A percentile compares a stretch with the other conserved stretches of the same genome.
phyloP scores from a whole-genome alignment of 30 jellyfish, hydroid and myxozoan species.

The Turritopsis dohrnii region DNA sequence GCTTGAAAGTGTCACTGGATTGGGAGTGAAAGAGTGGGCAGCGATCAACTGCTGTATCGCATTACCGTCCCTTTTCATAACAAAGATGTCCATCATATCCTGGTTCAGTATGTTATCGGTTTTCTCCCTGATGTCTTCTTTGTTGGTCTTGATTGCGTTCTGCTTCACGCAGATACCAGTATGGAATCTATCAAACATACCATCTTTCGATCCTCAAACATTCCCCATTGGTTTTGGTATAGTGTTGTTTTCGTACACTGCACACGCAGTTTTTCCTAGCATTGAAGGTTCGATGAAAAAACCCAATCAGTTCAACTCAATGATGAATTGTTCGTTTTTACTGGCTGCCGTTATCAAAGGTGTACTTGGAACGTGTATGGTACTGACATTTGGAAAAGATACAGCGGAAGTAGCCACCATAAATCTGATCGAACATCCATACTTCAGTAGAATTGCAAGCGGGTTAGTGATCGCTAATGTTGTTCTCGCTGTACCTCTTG shows the following conservation, averaged over 20 bases:
- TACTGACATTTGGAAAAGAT: slow-evolving; percentile 67
- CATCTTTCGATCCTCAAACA: slow-evolving; percentile 74
- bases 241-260: slow-evolving; percentile 86
- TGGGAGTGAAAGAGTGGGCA: slow-evolving; percentile 90
- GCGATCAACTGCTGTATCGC: slow-evolving; percentile 64
- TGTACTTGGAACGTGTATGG: slow-evolving; percentile 80
- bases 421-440: slow-evolving; percentile 49
- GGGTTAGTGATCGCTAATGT: slow-evolving; percentile 78
- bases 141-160: slow-evolving; percentile 60
- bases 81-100: slow-evolving; percentile 81
- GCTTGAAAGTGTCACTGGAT: slow-evolving; percentile 47
- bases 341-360: slow-evolving; percentile 83
- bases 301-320: slow-evolving; percentile 58
- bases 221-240: slow-evolving; percentile 94
- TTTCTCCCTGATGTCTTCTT: slow-evolving; percentile 74
- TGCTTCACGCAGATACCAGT: slow-evolving; percentile 56
- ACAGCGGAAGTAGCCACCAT: slow-evolving; percentile 84
- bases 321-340: slow-evolving; percentile 86
- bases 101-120: slow-evolving; percentile 91
- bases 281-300: slow-evolving; percentile 88
- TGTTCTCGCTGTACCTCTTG: slow-evolving; percentile 80
- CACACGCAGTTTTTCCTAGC: slow-evolving; percentile 97
- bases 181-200: slow-evolving; percentile 66
- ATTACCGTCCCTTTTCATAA: slow-evolving; percentile 78
- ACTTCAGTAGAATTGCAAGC: slow-evolving; percentile 64